These are phyloP conservation scores for Chionoecetes opilio DNA, from an alignment of 1,140 invertebrate genomes.

Conservation along the genomic window DNA sequence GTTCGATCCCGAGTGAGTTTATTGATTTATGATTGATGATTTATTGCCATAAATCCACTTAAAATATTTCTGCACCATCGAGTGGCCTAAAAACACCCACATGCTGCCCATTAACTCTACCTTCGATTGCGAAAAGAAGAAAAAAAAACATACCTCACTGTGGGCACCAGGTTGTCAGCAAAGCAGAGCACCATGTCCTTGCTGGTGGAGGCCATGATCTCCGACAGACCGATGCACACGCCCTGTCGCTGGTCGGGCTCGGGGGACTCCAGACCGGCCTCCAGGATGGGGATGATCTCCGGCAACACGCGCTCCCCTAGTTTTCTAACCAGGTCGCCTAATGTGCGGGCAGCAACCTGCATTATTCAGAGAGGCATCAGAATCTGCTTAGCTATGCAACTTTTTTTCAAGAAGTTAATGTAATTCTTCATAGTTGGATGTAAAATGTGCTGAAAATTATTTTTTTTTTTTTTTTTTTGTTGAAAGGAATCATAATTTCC, in stretches of 20 bases:
- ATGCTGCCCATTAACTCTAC: too few relatives aligned
- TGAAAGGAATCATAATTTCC: too few relatives aligned
- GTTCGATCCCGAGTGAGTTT: too few relatives aligned
- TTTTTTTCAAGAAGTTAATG: too few relatives aligned
- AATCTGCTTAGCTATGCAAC: too few relatives aligned
- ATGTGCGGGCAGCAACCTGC: constrained; percentile 95
- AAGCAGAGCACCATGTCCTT: constrained; percentile 97
- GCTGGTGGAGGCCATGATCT: constrained; percentile 98
- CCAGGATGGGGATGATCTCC: constrained; percentile 99
- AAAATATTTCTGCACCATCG: too few relatives aligned
- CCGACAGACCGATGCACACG: constrained; percentile 98
- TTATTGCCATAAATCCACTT: too few relatives aligned
- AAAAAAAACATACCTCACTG: constrained; percentile 87
- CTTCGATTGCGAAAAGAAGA: neutral
- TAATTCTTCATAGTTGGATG: too few relatives aligned
- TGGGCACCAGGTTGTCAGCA: constrained; percentile 98
- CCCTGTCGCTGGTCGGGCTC: constrained; percentile 97
- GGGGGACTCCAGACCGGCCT: constrained; percentile 95
- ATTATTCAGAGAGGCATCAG: neutral
- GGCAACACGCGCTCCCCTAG: constrained; percentile 98
- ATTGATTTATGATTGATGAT: too few relatives aligned
- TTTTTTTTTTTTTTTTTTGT: too few relatives aligned
- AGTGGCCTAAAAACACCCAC: too few relatives aligned
- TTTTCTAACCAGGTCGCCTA: constrained; percentile 98
- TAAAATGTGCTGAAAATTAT: too few relatives aligned